Percentiles rank a stretch among this genome's conserved stretches.
Conservation (phyloP, 2,113 vertebrate species). For the Parotia lawesii region DNA sequence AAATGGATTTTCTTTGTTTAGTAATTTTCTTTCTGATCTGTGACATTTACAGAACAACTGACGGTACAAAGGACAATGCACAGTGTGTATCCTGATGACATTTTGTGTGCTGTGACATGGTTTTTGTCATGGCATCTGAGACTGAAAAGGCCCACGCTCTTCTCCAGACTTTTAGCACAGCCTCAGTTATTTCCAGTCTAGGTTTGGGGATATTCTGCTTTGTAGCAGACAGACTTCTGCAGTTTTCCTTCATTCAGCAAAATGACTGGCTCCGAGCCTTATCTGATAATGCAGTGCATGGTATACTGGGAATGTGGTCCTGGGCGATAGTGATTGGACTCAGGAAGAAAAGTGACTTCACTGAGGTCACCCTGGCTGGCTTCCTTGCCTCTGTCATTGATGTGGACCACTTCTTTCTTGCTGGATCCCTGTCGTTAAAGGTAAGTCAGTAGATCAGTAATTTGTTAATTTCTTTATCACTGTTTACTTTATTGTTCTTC, state of each 20-base stretch:
- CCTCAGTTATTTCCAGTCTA: slow-evolving; percentile 84
- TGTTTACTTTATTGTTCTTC: not conserved
- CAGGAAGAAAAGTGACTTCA: slow-evolving; percentile 88
- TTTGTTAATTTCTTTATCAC: not conserved
- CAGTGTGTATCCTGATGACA: not conserved
- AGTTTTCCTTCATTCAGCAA: slow-evolving; percentile 82
- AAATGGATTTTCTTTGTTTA: not conserved
- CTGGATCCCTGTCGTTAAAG: slow-evolving; percentile 89
- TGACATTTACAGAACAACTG: slow-evolving; percentile 48
- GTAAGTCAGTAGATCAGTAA: slow-evolving; percentile 61
- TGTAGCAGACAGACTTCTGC: slow-evolving; percentile 81
- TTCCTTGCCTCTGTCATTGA: slow-evolving; percentile 90
- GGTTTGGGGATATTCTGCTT: slow-evolving; percentile 88
- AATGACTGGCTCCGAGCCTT: slow-evolving; percentile 86
- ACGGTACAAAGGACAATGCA: slow-evolving; percentile 4
- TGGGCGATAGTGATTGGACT: slow-evolving; percentile 91
- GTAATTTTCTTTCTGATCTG: slow-evolving; percentile 2
- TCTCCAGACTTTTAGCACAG: slow-evolving; percentile 87
- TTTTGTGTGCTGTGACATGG: not conserved
- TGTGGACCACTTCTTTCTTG: slow-evolving; percentile 89
- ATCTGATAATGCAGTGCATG: slow-evolving; percentile 87
- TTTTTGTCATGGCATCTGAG: slow-evolving; percentile 83
- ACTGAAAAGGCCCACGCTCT: slow-evolving; percentile 87
- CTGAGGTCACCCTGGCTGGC: slow-evolving; percentile 88
- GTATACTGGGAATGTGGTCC: slow-evolving; percentile 89